Evolutionary conservation across 1,140 invertebrate species (phyloP).

Genomic region (Amphibalanus amphitrite): DNA sequence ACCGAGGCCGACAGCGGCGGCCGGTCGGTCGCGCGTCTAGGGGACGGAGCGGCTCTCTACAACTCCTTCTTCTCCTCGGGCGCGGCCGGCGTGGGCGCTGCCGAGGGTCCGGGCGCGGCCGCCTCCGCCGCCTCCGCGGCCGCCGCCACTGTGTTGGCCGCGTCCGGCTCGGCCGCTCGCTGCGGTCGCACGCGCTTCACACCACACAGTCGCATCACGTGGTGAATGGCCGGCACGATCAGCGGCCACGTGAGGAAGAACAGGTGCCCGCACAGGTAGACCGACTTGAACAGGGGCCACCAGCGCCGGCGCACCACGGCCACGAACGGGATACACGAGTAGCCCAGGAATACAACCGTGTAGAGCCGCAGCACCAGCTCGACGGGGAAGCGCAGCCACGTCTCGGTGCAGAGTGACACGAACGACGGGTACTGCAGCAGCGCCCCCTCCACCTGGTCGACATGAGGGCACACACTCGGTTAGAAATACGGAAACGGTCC

Average conservation of each 20-base stretch:
- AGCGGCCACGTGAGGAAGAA: slow-evolving; percentile 42
- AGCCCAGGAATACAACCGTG: slow-evolving; percentile 65
- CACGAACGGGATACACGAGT: slow-evolving; percentile 60
- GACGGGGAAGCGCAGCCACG: slow-evolving; percentile 23
- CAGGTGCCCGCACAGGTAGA: slow-evolving; percentile 45
- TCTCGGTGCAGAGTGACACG: slow-evolving; percentile 17
- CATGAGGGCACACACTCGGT: neutral
- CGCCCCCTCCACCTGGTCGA: slow-evolving; percentile 24
- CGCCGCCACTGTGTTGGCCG: no score
- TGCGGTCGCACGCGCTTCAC: neutral
- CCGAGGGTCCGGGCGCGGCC: no score
- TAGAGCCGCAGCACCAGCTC: slow-evolving; percentile 49
- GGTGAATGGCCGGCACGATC: slow-evolving; percentile 22
- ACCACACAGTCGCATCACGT: neutral
- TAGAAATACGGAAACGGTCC: no score
- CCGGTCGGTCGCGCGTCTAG: no score
- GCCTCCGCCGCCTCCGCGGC: no score
- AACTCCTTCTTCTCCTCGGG: neutral
- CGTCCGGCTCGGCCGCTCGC: no score
- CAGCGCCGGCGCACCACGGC: slow-evolving; percentile 36
- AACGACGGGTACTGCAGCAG: slow-evolving; percentile 22
- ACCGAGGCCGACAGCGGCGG: no score
- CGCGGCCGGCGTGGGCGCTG: no score
- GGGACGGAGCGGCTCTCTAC: neutral
- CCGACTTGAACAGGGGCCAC: slow-evolving; percentile 36